Evolutionary conservation across 2,113 vertebrate genomes (phyloP).

Genomic region (Symphodus melops): DNA sequence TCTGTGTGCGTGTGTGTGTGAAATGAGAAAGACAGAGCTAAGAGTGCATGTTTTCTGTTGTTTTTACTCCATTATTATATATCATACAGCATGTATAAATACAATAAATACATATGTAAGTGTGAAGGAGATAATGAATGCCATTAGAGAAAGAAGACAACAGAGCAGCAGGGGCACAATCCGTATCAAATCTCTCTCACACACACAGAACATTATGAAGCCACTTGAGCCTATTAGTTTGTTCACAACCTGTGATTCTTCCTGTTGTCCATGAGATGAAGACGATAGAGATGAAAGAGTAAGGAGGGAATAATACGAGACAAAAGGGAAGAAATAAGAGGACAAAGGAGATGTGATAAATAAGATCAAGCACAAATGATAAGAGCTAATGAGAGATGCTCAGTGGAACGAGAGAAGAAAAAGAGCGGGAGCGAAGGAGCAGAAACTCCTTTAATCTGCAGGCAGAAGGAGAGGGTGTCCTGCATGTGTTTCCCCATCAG

Average conservation of each 20-base stretch:
- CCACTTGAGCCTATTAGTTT: slow-evolving; percentile 72
- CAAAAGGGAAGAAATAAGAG: slow-evolving; percentile 23
- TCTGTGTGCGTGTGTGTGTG: slow-evolving; percentile 48
- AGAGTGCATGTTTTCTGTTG: neutral
- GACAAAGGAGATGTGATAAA: slow-evolving; percentile 26
- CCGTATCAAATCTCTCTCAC: slow-evolving; percentile 51
- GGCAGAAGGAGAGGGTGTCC: slow-evolving; percentile 64
- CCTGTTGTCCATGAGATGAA: slow-evolving; percentile 28
- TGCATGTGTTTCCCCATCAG: slow-evolving; percentile 65
- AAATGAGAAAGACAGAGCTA: slow-evolving; percentile 33
- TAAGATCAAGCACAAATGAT: slow-evolving; percentile 36
- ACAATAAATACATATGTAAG: slow-evolving; percentile 77
- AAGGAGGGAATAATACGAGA: neutral
- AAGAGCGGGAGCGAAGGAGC: slow-evolving; percentile 40
- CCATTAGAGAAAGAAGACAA: slow-evolving; percentile 62
- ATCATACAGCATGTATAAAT: neutral
- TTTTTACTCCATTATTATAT: slow-evolving; percentile 1
- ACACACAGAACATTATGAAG: slow-evolving; percentile 42
- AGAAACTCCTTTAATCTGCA: slow-evolving; percentile 65
- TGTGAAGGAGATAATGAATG: slow-evolving; percentile 80
- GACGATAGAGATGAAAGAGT: slow-evolving; percentile 22
- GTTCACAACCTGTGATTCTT: slow-evolving; percentile 58
- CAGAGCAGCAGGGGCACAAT: slow-evolving; percentile 62
- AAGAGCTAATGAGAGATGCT: slow-evolving; percentile 28
- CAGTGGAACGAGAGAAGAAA: slow-evolving; percentile 28